Conservation (phyloP, 2,888 invertebrate genomes). For the Asteroscopus sphinx region DNA sequence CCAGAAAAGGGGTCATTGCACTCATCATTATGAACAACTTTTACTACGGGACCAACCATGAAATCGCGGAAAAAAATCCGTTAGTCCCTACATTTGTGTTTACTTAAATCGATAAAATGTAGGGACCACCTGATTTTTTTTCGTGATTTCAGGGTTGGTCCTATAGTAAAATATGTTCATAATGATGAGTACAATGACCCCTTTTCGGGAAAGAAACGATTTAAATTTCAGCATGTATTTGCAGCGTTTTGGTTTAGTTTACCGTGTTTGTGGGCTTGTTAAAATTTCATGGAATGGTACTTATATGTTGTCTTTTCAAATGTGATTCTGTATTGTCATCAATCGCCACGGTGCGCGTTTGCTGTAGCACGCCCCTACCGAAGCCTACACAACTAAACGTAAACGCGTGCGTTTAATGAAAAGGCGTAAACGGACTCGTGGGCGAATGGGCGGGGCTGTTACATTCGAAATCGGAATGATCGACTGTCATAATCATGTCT, state of each 20-base stretch:
- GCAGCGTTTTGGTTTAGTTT: background rate
- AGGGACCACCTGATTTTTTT: too few relatives aligned
- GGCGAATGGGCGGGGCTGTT: conserved; percentile 65
- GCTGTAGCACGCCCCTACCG: conserved; percentile 37
- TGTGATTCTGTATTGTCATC: conserved; percentile 6
- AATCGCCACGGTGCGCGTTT: conserved; percentile 19
- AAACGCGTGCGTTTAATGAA: conserved; percentile 40
- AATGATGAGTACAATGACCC: too few relatives aligned
- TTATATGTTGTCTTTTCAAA: conserved; percentile 21
- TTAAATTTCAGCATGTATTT: too few relatives aligned
- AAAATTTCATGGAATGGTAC: conserved; percentile 6
- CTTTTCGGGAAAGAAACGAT: too few relatives aligned
- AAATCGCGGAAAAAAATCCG: too few relatives aligned
- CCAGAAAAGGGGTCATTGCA: too few relatives aligned
- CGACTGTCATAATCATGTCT: conserved; percentile 67
- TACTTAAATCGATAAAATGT: too few relatives aligned
- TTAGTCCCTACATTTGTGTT: too few relatives aligned
- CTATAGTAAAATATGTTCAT: too few relatives aligned
- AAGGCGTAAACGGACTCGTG: conserved; percentile 63
- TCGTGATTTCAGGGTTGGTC: too few relatives aligned
- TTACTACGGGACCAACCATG: too few relatives aligned
- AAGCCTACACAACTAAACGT: conserved; percentile 31
- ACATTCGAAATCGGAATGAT: conserved; percentile 72
- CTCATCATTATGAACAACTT: too few relatives aligned
- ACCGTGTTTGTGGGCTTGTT: background rate